Evolutionary conservation across 37 sponge, comb jelly and placozoan species (phyloP).

Genomic region (Ianthella basta): DNA sequence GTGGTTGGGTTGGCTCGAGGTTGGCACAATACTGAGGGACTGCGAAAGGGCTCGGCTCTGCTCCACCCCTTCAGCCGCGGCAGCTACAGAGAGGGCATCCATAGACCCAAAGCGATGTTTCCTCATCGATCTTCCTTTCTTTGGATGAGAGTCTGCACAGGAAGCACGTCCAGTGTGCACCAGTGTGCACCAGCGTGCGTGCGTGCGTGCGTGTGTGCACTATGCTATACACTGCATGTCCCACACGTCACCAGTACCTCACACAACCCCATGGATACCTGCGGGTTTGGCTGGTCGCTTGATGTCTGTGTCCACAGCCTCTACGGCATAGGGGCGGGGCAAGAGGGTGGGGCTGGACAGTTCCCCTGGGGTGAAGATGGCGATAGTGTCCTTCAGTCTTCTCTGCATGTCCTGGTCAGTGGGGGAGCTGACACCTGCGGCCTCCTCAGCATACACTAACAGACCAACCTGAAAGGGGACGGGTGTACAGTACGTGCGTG

Average conservation of each 20-base stretch:
- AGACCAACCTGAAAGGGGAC: background rate
- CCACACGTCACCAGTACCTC: no score
- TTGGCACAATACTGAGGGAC: no score
- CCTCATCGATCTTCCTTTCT: background rate
- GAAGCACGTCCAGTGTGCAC: no score
- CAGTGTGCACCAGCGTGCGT: no score
- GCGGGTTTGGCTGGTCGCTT: no score
- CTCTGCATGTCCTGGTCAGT: background rate
- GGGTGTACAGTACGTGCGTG: no score
- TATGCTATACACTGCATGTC: no score
- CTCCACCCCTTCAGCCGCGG: background rate
- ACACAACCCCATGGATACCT: no score
- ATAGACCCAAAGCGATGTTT: background rate
- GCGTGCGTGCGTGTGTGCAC: no score
- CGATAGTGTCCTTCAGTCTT: background rate
- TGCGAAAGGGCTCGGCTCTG: background rate
- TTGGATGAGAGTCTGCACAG: no score
- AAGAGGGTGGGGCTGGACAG: background rate
- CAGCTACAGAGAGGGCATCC: conserved; percentile 1
- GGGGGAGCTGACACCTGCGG: no score
- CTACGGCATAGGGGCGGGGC: background rate
- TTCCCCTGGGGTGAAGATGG: background rate
- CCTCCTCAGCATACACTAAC: conserved; percentile 6
- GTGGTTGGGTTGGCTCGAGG: background rate
- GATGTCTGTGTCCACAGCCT: conserved; percentile 17